phyloP scores from a whole-genome alignment of 2,888 invertebrate species.

The Rhaphigaster nebulosa region DNA sequence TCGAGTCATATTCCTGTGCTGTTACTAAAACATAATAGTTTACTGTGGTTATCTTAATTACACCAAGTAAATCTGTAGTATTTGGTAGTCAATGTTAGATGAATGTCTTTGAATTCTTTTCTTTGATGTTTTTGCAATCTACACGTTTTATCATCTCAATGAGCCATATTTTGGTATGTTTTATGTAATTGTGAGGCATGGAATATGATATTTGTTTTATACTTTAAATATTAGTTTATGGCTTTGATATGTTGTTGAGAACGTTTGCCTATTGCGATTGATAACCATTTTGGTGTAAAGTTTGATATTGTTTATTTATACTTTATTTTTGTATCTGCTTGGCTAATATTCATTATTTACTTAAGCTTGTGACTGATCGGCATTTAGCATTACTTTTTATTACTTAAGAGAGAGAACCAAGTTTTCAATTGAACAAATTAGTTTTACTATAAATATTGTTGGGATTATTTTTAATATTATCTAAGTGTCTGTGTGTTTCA shows the following conservation, averaged over 20 bases:
- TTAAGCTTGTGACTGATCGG: neutral
- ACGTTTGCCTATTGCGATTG: neutral
- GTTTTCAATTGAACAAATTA: neutral
- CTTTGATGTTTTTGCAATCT: neutral
- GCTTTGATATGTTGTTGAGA: neutral
- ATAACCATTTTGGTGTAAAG: neutral
- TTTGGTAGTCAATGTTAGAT: neutral
- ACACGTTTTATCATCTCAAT: constrained; percentile 9
- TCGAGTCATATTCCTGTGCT: neutral
- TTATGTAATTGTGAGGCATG: neutral
- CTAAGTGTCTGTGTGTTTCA: neutral
- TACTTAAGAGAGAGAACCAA: neutral
- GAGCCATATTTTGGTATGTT: constrained; percentile 38
- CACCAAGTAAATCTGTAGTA: neutral
- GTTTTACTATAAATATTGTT: neutral
- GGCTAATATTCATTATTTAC: neutral
- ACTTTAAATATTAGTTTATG: neutral
- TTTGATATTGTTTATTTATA: neutral
- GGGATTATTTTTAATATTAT: neutral
- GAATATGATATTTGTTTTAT: neutral
- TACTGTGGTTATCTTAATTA: neutral
- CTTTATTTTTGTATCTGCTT: neutral
- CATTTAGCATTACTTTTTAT: neutral
- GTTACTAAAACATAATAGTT: neutral
- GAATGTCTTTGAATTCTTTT: neutral